phyloP scores from a whole-genome alignment of 2,113 vertebrate genomes.

The Pelusios castaneus region DNA sequence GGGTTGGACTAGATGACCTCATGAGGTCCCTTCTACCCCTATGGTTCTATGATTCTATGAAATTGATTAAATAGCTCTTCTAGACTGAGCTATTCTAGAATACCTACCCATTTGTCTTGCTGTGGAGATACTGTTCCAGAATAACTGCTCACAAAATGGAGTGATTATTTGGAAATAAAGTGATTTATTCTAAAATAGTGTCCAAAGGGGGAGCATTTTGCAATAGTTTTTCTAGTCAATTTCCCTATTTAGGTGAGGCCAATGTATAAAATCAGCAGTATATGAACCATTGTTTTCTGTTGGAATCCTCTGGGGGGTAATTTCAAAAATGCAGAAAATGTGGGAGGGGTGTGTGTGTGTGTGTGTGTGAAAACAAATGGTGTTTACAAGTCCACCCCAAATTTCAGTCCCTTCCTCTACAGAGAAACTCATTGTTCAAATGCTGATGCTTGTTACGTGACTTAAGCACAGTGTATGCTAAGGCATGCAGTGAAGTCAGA shows the following conservation, averaged over 20 bases:
- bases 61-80: background rate
- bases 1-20: too few relatives aligned
- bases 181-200: background rate
- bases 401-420: background rate
- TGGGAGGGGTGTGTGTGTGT: background rate
- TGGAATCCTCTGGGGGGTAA: background rate
- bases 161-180: background rate
- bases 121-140: background rate
- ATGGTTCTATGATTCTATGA: too few relatives aligned
- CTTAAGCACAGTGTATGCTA: background rate
- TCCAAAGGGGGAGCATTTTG: background rate
- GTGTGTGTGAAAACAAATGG: background rate
- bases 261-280: background rate
- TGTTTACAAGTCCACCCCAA: background rate
- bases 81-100: background rate
- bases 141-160: background rate
- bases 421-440: background rate
- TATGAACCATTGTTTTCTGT: background rate
- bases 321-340: background rate
- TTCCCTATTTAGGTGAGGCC: background rate
- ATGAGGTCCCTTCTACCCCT: too few relatives aligned
- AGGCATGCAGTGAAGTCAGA: background rate
- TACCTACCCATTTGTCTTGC: background rate
- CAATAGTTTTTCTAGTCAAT: background rate
- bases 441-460: background rate